Conservation (phyloP, 92 coral and sea anemone species). For the Paramuricea clavata region DNA sequence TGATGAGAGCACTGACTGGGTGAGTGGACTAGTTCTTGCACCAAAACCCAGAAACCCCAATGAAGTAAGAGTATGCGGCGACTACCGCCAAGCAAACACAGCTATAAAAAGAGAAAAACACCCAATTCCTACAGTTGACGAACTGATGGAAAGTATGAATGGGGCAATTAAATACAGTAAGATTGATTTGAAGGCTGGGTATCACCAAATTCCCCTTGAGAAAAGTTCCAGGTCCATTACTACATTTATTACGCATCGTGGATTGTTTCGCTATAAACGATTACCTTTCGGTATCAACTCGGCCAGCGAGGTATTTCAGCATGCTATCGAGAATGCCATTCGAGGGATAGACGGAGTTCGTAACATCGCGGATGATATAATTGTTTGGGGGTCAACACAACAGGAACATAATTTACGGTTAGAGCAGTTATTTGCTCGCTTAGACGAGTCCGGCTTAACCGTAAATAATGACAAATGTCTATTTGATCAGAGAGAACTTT, state of each 20-base stretch:
- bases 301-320: conserved; percentile 52
- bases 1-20: conserved; percentile 62
- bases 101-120: conserved; percentile 42
- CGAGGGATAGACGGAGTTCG: conserved; percentile 69
- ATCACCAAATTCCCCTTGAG: conserved; percentile 54
- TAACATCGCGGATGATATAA: conserved; percentile 50
- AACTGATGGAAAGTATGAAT: conserved; percentile 46
- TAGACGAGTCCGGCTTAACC: neutral
- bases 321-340: conserved; percentile 53
- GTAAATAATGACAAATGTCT: too few relatives aligned
- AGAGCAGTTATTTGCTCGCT: neutral
- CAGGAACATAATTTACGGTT: conserved; percentile 13
- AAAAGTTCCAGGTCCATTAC: conserved; percentile 39
- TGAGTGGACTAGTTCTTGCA: conserved; percentile 59
- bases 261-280: conserved; percentile 47
- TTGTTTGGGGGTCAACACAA: conserved; percentile 70
- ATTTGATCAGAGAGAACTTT: too few relatives aligned
- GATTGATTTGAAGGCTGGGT: conserved; percentile 54
- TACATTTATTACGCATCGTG: conserved; percentile 49
- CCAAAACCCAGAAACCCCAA: conserved; percentile 52
- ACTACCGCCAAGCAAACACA: conserved; percentile 53
- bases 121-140: conserved; percentile 62
- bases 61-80: conserved; percentile 61
- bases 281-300: conserved; percentile 44
- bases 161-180: conserved; percentile 53